phyloP scores from a whole-genome alignment of 2,888 invertebrate species.

The Pyrrhia umbra region DNA sequence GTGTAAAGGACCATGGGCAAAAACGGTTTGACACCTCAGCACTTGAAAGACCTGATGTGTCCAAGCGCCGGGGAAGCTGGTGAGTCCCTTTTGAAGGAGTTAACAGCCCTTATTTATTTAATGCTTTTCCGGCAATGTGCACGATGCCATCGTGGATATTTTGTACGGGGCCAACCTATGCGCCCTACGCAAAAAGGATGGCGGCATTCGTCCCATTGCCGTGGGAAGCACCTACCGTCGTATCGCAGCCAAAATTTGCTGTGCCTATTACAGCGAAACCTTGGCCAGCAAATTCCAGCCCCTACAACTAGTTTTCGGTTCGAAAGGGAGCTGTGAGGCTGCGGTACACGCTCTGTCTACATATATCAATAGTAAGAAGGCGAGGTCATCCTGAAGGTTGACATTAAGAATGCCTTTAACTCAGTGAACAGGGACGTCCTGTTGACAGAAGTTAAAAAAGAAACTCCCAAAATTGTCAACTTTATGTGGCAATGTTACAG shows the following conservation, averaged over 20 bases:
- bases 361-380: neutral
- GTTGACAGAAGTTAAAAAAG: neutral
- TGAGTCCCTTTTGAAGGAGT: neutral
- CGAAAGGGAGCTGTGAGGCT: neutral
- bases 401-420: neutral
- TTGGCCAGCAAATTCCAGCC: no score
- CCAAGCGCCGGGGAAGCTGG: neutral
- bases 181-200: neutral
- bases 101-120: no score
- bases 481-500: no score
- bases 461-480: neutral
- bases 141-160: neutral
- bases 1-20: no score
- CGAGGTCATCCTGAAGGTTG: neutral
- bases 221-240: neutral
- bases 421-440: neutral
- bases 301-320: neutral
- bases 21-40: neutral
- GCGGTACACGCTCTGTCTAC: neutral
- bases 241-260: neutral
- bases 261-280: neutral
- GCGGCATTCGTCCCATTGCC: conserved; percentile 5
- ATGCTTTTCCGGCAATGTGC: no score
- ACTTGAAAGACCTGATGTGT: neutral
- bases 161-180: neutral